Conservation (phyloP, 1,140 invertebrate genomes). For the Zaprionus capensis region DNA sequence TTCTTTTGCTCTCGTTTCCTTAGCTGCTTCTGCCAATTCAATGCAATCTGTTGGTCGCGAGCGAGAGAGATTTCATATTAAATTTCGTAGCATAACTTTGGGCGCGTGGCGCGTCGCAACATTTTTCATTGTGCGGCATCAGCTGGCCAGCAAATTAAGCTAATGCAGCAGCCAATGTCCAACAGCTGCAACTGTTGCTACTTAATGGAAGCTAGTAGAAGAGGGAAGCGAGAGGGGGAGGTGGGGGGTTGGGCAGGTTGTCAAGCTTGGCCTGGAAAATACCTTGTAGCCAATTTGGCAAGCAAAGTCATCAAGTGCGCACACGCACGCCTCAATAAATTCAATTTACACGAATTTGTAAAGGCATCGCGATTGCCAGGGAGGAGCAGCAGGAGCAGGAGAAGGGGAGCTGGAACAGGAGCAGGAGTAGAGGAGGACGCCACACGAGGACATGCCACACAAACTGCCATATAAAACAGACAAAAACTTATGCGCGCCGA, state of each 20-base stretch:
- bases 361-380: slow-evolving; percentile 51
- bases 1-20: slow-evolving; percentile 2
- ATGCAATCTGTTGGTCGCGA: slow-evolving; percentile 65
- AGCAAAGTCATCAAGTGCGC: slow-evolving; percentile 75
- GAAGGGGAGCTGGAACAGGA: neutral
- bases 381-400: neutral
- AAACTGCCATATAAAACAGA: slow-evolving; percentile 46
- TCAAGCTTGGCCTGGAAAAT: slow-evolving; percentile 54
- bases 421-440: neutral
- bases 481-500: slow-evolving; percentile 58
- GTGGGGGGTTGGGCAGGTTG: slow-evolving; percentile 8
- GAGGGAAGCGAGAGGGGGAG: neutral
- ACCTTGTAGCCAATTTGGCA: slow-evolving; percentile 73
- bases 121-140: slow-evolving; percentile 66
- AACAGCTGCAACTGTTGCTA: slow-evolving; percentile 69
- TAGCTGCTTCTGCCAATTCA: slow-evolving; percentile 50
- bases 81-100: slow-evolving; percentile 75
- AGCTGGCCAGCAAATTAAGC: slow-evolving; percentile 70
- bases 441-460: slow-evolving; percentile 5
- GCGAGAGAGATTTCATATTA: slow-evolving; percentile 59
- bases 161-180: slow-evolving; percentile 51
- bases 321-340: slow-evolving; percentile 80
- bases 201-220: slow-evolving; percentile 26
- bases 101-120: slow-evolving; percentile 67
- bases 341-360: slow-evolving; percentile 83